Conservation (phyloP, 2,888 invertebrate genomes). For the Lysandra coridon region DNA sequence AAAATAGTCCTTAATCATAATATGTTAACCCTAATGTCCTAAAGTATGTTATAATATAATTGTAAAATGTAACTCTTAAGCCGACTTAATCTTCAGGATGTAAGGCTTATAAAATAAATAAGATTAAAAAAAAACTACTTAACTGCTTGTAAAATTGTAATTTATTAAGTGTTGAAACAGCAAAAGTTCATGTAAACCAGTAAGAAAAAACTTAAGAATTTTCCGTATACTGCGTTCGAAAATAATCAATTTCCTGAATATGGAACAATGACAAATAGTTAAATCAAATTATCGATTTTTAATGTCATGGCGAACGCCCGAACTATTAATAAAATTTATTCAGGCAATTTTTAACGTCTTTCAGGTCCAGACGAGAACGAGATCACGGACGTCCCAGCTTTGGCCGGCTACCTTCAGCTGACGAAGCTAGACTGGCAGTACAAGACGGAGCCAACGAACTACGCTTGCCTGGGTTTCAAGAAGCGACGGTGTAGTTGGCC, state of each 20-base stretch:
- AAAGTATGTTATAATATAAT: too few species aligned
- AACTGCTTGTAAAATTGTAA: background rate
- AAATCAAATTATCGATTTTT: background rate
- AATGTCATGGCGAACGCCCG: background rate
- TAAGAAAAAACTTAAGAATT: background rate
- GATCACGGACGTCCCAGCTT: slow-evolving; percentile 91
- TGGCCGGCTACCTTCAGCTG: slow-evolving; percentile 92
- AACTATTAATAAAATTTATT: background rate
- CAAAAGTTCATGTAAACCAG: background rate
- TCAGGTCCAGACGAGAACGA: slow-evolving; percentile 92
- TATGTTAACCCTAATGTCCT: too few species aligned
- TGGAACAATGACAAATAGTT: background rate
- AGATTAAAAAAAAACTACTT: too few species aligned
- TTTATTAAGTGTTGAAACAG: background rate
- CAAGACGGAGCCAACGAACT: slow-evolving; percentile 91
- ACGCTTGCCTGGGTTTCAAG: slow-evolving; percentile 91
- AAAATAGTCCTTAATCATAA: too few species aligned
- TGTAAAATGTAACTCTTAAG: too few species aligned
- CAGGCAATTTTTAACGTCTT: slow-evolving; percentile 43
- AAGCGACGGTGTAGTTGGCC: slow-evolving; percentile 93
- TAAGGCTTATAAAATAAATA: too few species aligned
- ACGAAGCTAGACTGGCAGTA: slow-evolving; percentile 94
- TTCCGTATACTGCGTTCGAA: background rate
- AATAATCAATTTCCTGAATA: background rate
- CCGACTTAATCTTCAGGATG: too few species aligned